Evolutionary conservation across 2,888 invertebrate genomes (phyloP), one percentile per base, ranked within the genome.

Genomic region (Tachina grossa): DNA sequence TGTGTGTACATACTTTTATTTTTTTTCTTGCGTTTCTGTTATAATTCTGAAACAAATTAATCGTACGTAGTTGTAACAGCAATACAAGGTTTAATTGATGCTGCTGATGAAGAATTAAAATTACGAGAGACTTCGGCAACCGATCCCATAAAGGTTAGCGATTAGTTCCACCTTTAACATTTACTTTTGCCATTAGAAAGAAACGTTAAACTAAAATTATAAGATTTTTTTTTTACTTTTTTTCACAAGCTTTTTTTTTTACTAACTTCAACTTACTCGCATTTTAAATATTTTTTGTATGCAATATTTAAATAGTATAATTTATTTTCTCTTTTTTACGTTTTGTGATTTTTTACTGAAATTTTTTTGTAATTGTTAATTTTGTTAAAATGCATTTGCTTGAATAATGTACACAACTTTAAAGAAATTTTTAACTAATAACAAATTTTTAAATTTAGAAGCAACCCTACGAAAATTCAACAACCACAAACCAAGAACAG

Each of bases 71-170:
- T 93, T 91, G 92, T 93, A 90, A 93, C 92, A 90, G 93, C 93
- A 87, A 93, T 93, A 90, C 93, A 93, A 91, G 93, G 93, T 91
- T 91, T 93, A 89, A 93, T 93, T 90, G 93, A 93, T 90, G 92
- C 93, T 90, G 92, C 93, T 88, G 93, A 93, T 89, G 93, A 93
- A 91, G 92, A 93, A 91, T 90, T 93, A 89, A 93, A 92, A 90
- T 89, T 91, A 90, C 92, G 90, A 91, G 91, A 92, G 90, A 90
- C 89, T 89, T 89, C 91, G 89, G 91, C 92, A 90, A 90, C 89
- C 89, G 90, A 90, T 87, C 89, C 88, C 88, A 87, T 88, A 90
- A 93, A 93, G 93, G 93, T 93, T 92, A 93, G 92, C 92, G 92
- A 76, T 74, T 83, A 87, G 75, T 65, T 47, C 75, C 71, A 57